These are phyloP conservation scores for Drosophila elegans DNA, from an alignment of 1,140 invertebrate species.

Conservation along the genomic window DNA sequence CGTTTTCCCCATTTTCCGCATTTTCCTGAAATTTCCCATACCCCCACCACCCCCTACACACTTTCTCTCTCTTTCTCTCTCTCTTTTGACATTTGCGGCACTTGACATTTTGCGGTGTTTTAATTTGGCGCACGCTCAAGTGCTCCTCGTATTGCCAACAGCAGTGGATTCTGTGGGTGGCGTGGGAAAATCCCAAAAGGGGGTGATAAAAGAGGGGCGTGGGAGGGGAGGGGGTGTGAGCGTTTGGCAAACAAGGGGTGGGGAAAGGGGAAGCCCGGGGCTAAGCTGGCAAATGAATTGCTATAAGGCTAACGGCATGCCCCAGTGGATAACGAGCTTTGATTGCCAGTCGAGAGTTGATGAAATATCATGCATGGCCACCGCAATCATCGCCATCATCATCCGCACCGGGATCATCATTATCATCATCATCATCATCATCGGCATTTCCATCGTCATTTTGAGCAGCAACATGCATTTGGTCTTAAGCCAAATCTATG, in stretches of 20 bases:
- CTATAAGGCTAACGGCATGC: slow-evolving; percentile 48
- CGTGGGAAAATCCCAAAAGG: slow-evolving; percentile 3
- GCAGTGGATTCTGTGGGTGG: slow-evolving; percentile 7
- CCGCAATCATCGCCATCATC: background rate
- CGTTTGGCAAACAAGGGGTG: background rate
- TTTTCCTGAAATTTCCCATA: background rate
- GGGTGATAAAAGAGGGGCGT: background rate
- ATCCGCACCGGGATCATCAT: background rate
- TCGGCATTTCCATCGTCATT: background rate
- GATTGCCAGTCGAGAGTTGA: slow-evolving; percentile 45
- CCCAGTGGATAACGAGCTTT: slow-evolving; percentile 42
- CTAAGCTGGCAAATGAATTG: slow-evolving; percentile 47
- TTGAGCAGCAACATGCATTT: slow-evolving; percentile 12
- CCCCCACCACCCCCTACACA: background rate
- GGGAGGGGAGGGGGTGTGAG: background rate
- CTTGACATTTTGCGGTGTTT: slow-evolving; percentile 81
- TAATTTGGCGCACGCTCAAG: slow-evolving; percentile 78
- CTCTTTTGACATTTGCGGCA: slow-evolving; percentile 54
- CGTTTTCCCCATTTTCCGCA: background rate
- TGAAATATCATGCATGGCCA: slow-evolving; percentile 25
- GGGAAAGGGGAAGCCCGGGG: slow-evolving; percentile 8
- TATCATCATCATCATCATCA: slow-evolving; percentile 5
- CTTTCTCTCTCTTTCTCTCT: background rate
- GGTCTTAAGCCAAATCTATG: slow-evolving; percentile 17
- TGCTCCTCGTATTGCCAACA: slow-evolving; percentile 56